A percentile compares a stretch with the other conserved stretches of the same genome.
These are phyloP conservation scores for Ictalurus punctatus DNA, from an alignment of 2,113 vertebrate species.

Conservation along the genomic window DNA sequence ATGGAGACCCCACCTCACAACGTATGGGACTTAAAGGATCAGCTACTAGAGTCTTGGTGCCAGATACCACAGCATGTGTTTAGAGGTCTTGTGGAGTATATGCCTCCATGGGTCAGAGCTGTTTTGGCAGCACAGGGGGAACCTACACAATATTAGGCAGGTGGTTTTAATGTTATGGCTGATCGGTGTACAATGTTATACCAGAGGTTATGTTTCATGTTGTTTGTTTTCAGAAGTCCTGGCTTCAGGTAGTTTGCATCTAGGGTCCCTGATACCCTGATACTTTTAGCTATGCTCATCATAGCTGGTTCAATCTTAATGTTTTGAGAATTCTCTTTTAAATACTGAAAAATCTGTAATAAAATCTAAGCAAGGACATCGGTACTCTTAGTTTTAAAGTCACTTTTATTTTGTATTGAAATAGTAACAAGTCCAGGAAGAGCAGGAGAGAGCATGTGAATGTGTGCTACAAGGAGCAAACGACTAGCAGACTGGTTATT, in stretches of 20 bases:
- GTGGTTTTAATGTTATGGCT: too few species aligned
- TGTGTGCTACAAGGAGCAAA: too few species aligned
- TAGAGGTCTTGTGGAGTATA: too few species aligned
- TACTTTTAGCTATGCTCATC: neutral
- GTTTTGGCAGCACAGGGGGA: too few species aligned
- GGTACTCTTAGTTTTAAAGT: neutral
- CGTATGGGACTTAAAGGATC: too few species aligned
- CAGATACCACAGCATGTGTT: too few species aligned
- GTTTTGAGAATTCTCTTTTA: neutral
- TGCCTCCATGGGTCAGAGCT: too few species aligned
- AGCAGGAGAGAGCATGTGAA: neutral
- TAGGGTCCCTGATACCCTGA: neutral
- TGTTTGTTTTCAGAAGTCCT: neutral
- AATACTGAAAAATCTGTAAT: neutral
- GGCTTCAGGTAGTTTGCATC: slow-evolving; percentile 4
- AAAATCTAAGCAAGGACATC: too few species aligned
- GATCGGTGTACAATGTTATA: neutral
- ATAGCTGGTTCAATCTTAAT: neutral
- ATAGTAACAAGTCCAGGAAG: neutral
- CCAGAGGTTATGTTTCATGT: neutral
- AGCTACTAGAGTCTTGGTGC: too few species aligned
- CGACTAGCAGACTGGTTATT: too few species aligned
- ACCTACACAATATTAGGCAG: too few species aligned
- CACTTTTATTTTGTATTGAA: neutral
- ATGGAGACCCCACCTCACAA: too few species aligned